Evolutionary conservation across 2,888 invertebrate species (phyloP), one percentile per base, ranked within the genome.

Genomic region (Plebejus argus): DNA sequence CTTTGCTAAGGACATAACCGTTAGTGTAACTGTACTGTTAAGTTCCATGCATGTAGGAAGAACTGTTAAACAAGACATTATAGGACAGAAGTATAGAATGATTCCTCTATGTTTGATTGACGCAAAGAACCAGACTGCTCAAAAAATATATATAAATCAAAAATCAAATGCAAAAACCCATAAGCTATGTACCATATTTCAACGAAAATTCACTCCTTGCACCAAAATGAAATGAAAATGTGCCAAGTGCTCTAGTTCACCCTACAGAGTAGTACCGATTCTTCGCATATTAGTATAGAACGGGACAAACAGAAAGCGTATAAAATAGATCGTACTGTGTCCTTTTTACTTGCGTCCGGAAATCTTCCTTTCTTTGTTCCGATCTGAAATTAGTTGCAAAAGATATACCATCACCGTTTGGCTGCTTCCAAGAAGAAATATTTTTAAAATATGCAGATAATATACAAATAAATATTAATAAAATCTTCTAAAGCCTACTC

Each of bases 341-440:
- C 83, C 94, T 83, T 89, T 94, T 94, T 83, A 94, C 94, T 90
- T 94, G 94, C 53, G 89, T 87, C 82, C 87, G 89, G 89, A 94
- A 94, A 86, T 94, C 94, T 85, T 94, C 94, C 83, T 88, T 90
- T 79, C 85, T 86, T 82, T 90, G 89, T 81, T 91, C 93, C 61
- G 90, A 92, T 87, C 94, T 94, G 94, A 89, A 94, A 92, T 78
- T 61, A 80, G 58, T 83, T 82, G 82, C 80, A 81, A 82, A 72
- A 82, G 78, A 81, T 81, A 77, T 77, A 81, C 86, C 85, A 81
- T 85, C 86, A 84, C 85, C 86, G 77, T 58, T 61, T n/a, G 56
- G 66, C 45, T 39, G 12, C 56, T 56, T 39, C 7, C 58, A 20
- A 74, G 20, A 49, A 28, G 10, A 5, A 35, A 61, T 45, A 76